Conservation (phyloP, 2,113 vertebrate species). For the Carassius auratus region DNA sequence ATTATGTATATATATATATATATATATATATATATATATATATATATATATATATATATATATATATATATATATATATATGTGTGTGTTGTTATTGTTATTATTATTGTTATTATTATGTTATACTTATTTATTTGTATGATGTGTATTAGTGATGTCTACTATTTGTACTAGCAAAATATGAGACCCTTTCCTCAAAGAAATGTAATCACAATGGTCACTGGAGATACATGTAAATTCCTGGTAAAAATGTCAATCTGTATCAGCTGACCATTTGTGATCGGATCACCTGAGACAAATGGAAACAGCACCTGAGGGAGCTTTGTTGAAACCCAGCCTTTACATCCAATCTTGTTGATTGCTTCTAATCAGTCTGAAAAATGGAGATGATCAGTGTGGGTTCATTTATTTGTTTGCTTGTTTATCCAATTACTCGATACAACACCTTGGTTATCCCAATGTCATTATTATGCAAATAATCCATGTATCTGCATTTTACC, state of each 20-base stretch:
- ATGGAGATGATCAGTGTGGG: neutral
- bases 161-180: too few species aligned
- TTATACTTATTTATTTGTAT: too few species aligned
- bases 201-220: neutral
- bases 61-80: too few species aligned
- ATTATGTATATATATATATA: too few species aligned
- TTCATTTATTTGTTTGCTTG: constrained; percentile 24
- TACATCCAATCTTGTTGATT: neutral
- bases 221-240: neutral
- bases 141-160: neutral
- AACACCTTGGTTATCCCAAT: neutral
- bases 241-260: neutral
- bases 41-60: too few species aligned
- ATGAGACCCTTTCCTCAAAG: too few species aligned
- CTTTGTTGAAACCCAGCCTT: too few species aligned
- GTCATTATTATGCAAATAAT: constrained; percentile 17
- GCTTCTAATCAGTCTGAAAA: constrained; percentile 11
- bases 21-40: too few species aligned
- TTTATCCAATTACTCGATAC: constrained; percentile 7
- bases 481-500: constrained; percentile 8
- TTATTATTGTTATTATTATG: too few species aligned
- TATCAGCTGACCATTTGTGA: neutral
- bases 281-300: neutral
- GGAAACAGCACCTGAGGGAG: neutral
- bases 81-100: too few species aligned